Base-by-base conservation (phyloP, 2,888 invertebrate genomes). In the Stenchaetothrips biformis region DNA sequence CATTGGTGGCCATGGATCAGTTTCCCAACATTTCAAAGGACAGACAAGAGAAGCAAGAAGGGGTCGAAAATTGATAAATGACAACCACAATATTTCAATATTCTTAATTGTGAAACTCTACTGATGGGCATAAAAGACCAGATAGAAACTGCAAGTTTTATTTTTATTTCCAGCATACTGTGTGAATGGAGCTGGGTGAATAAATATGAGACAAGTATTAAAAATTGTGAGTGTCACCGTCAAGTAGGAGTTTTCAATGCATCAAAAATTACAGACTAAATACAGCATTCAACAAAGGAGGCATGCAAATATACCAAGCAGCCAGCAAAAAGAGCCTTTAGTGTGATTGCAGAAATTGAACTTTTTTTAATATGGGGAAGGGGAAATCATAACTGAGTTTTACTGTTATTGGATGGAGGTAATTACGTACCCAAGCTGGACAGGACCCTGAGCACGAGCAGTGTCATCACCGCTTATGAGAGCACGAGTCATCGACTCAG, bases 401-500 rank as follows among this genome's bases (percentile, higher is more conserved):
- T 81, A 77, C 80, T 16, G 9, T 59, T 77, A 48, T 25, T 80
- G 77, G 67, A 81, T 62, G 59, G 21, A 62, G 48, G 48, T 49
- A 87, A 86, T 92, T 92, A 95, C 95, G 91, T 95, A 96, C 95
- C 96, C 96, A 90, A 96, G 92, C 90, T 96, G 96, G 89, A 96
- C 95, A 89, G 95, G 95, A 89, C 95, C 95, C 89, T 94, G 90
- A 86, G 91, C 92, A 90, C 94, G 93, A 89, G 93, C 90, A 87
- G 90, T 90, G 87, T 90, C 93, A 91, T 96, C 95, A 90, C 96
- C 96, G 89, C 94, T 94, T 89, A 96, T 96, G 90, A 96, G 93
- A 89, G 95, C 95, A 89, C 95, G 93, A 89, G 96, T 95, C 95
- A 96, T 95, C 90, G 95, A 95, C 90, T 96, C 96, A 89, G 95